phyloP scores from a whole-genome alignment of 92 coral and sea anemone genomes.

The Desmophyllum pertusum region DNA sequence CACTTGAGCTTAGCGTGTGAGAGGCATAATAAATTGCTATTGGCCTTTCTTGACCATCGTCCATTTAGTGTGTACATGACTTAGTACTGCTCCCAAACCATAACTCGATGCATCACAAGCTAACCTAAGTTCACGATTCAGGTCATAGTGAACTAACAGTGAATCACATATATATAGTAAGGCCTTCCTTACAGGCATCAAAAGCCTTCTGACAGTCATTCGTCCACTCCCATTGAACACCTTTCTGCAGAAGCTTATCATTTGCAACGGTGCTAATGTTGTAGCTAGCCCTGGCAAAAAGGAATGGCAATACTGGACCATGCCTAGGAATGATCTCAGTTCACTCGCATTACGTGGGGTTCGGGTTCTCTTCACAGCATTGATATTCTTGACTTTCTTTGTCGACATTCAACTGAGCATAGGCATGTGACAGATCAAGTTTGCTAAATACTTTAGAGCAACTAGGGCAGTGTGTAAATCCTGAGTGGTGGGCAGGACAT shows the following conservation, averaged over 20 bases:
- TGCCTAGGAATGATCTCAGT: constrained; percentile 65
- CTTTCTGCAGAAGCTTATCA: constrained; percentile 49
- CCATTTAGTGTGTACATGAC: constrained; percentile 62
- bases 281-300: constrained; percentile 60
- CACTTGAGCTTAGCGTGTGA: constrained; percentile 36
- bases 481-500: constrained; percentile 55
- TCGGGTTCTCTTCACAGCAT: no score
- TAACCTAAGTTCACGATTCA: constrained; percentile 35
- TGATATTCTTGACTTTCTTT: constrained; percentile 36
- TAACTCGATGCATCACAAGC: constrained; percentile 63
- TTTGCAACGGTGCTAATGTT: constrained; percentile 61
- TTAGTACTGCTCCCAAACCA: constrained; percentile 51
- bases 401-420: constrained; percentile 50
- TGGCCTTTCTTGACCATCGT: constrained; percentile 60
- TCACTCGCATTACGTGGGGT: constrained; percentile 64
- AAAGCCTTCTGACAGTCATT: no score
- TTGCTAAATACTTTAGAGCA: constrained; percentile 56
- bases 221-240: no score
- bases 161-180: constrained; percentile 47
- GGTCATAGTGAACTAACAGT: constrained; percentile 52
- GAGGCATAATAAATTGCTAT: constrained; percentile 69
- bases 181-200: constrained; percentile 50
- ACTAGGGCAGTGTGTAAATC: constrained; percentile 53
- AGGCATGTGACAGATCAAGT: constrained; percentile 61
- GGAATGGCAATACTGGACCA: constrained; percentile 59